Percentiles rank a stretch among this genome's conserved stretches.
Conservation (phyloP, 2,113 vertebrate species). For the Perca flavescens region DNA sequence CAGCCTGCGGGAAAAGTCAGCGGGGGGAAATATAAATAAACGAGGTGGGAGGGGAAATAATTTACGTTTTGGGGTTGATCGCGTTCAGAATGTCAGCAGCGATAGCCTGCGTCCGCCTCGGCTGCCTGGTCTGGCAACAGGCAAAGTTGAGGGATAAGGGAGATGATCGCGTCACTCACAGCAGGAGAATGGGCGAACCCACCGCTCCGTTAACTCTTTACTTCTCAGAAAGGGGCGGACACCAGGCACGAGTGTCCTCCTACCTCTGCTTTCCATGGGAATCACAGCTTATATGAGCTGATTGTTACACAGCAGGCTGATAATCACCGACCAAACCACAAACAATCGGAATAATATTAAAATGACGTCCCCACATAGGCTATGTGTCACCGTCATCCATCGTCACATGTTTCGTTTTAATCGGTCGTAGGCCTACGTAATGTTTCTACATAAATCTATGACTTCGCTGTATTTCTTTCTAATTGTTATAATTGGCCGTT, state of each 20-base stretch:
- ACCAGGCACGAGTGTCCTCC: conserved; percentile 58
- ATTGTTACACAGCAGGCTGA: conserved; percentile 18
- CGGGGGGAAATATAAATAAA: conserved; percentile 21
- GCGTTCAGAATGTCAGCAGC: conserved; percentile 53
- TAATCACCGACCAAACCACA: background rate
- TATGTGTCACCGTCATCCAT: background rate
- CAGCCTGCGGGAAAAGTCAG: conserved; percentile 45
- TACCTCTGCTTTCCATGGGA: conserved; percentile 21
- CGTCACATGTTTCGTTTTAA: background rate
- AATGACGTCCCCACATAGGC: background rate
- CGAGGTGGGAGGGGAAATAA: background rate
- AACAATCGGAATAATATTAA: background rate
- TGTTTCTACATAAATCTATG: background rate
- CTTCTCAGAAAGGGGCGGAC: conserved; percentile 75
- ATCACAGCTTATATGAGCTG: conserved; percentile 19
- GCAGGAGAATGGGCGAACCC: conserved; percentile 85
- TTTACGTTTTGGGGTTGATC: conserved; percentile 18
- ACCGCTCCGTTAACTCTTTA: conserved; percentile 86
- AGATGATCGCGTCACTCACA: conserved; percentile 91
- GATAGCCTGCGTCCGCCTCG: conserved; percentile 78
- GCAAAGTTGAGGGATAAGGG: conserved; percentile 92
- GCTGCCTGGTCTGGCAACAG: conserved; percentile 89
- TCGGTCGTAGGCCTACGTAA: background rate
- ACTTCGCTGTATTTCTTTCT: background rate
- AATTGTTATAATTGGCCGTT: background rate